These are phyloP conservation scores for Nasonia oneida DNA, from an alignment of 2,888 invertebrate genomes.

Conservation along the genomic window DNA sequence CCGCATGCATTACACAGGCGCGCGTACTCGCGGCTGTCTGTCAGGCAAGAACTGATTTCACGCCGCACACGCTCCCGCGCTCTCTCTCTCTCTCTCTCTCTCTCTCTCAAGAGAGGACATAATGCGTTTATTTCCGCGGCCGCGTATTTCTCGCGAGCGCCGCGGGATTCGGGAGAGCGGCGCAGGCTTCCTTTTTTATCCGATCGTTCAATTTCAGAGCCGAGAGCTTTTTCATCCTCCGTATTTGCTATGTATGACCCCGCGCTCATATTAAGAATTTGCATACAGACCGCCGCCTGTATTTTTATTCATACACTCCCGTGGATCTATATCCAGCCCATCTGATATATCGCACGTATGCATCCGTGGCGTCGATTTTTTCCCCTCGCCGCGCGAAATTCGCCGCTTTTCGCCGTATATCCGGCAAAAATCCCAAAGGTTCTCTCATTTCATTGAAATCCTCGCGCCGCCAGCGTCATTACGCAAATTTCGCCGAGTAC, in stretches of 20 bases:
- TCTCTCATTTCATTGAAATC: slow-evolving; percentile 30
- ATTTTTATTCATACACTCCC: slow-evolving; percentile 38
- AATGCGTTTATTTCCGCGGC: slow-evolving; percentile 37
- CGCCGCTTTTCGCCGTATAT: background rate
- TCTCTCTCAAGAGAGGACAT: slow-evolving; percentile 7
- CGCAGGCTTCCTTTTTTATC: slow-evolving; percentile 36
- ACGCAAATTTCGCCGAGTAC: slow-evolving; percentile 30
- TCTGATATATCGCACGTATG: too few species aligned
- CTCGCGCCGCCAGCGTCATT: slow-evolving; percentile 22
- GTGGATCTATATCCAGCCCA: background rate
- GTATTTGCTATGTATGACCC: slow-evolving; percentile 37
- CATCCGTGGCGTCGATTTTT: too few species aligned
- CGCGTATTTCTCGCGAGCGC: slow-evolving; percentile 14
- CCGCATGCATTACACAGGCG: background rate
- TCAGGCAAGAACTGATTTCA: slow-evolving; percentile 54
- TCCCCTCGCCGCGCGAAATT: background rate
- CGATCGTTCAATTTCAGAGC: slow-evolving; percentile 57
- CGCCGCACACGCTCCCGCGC: background rate
- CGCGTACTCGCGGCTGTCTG: slow-evolving; percentile 34
- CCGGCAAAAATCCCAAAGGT: background rate
- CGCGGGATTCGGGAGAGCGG: background rate
- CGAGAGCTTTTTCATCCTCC: slow-evolving; percentile 31
- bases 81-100: too few species aligned
- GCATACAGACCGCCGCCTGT: slow-evolving; percentile 37
- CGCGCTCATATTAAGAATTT: slow-evolving; percentile 43